Evolutionary conservation across 2,113 vertebrate genomes (phyloP).

Genomic region (Melanerpes aurifrons): DNA sequence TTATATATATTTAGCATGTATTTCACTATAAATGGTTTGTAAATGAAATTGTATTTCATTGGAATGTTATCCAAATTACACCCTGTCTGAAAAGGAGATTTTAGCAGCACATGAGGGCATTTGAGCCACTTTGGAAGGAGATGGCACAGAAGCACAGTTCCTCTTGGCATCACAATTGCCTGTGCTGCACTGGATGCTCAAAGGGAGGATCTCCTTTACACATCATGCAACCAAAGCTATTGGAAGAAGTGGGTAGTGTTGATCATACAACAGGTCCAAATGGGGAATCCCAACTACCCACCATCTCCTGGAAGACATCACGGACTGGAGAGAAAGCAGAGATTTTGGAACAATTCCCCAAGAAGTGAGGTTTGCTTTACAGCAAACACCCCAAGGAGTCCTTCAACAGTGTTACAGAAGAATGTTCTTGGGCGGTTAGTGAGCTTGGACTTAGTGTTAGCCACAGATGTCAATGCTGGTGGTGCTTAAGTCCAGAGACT

Average conservation of each 20-base stretch:
- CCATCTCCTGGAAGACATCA: not conserved
- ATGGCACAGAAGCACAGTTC: too few relatives aligned
- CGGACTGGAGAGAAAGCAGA: not conserved
- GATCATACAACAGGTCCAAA: not conserved
- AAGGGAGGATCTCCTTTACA: not conserved
- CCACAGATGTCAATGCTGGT: not conserved
- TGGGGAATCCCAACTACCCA: not conserved
- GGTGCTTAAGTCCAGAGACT: not conserved
- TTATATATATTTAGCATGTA: not conserved
- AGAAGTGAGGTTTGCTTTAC: not conserved
- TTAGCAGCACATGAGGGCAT: too few relatives aligned
- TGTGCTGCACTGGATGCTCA: too few relatives aligned
- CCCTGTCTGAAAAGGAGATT: too few relatives aligned
- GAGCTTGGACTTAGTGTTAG: not conserved
- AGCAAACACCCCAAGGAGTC: not conserved
- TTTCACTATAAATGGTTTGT: not conserved
- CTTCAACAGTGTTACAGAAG: not conserved
- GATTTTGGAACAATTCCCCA: not conserved
- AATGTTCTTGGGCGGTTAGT: not conserved
- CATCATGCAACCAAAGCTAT: rapidly evolving
- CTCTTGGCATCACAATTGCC: too few relatives aligned
- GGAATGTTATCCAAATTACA: not conserved
- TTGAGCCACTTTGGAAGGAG: too few relatives aligned
- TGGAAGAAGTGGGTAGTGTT: not conserved
- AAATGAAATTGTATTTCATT: not conserved